Evolutionary conservation across 1,140 invertebrate species (phyloP), one percentile per base, ranked within the genome.

Genomic region (Hormaphis cornu): DNA sequence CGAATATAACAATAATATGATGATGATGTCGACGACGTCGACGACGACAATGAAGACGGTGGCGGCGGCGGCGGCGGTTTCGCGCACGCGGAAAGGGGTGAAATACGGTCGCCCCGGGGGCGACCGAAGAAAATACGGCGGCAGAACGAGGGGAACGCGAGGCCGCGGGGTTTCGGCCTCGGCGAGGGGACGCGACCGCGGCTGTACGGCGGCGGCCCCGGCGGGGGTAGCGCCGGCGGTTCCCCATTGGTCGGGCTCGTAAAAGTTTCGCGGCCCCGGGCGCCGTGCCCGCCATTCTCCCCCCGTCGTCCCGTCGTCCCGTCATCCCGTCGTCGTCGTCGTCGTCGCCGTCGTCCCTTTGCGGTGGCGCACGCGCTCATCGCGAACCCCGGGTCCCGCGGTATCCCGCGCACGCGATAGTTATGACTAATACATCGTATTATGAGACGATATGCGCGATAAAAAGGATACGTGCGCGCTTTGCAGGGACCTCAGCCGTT

Each of bases 201-300:
- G 42, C n/a, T n/a, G 42, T 28, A 33, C 28, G 52, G 14, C n/a
- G 42, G n/a, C 44, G 44, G 44, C 50, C 61, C 61, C 61, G 44
- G 61, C 61, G 61, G 61, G n/a, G 61, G 44, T 58, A 33, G 28
- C 26, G 44, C 44, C 61, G 61, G 61, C 28, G 44, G 61, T 66
- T 66, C 61, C 61, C 61, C 61, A 66, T 66, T 66, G 61, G 61
- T 48, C 61, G 61, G 61, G 28, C 44, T 50, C 61, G 44, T 48
- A 66, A 66, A 66, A 66, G 61, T 66, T 66, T 66, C 44, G 30
- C 42, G 7, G 61, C 61, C 61, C 28, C 61, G 42, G 61, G 61
- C 61, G 7, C 12, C 9, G 30, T 24, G 28, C 52, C 52, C 52
- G 52, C 54, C 54, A 58, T 58, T 58, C 54, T 14, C 54, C 33